phyloP scores from a whole-genome alignment of 1,140 invertebrate genomes.

The Aphelenchoides fujianensis region DNA sequence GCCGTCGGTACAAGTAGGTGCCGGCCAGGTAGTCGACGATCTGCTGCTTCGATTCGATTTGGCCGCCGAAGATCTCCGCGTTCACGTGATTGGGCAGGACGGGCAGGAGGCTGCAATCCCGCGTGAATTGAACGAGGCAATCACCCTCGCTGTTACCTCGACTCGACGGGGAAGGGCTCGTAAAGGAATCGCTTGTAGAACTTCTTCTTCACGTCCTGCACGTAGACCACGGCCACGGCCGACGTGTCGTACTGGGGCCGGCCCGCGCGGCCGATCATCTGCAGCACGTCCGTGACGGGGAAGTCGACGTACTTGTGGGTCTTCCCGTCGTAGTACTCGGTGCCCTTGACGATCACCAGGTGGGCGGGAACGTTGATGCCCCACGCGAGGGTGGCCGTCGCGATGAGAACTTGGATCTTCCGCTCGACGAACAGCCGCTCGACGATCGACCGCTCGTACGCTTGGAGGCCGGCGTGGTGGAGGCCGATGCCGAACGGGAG shows the following conservation, averaged over 20 bases:
- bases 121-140: constrained; percentile 15
- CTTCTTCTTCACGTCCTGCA: constrained; percentile 96
- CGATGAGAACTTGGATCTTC: constrained; percentile 96
- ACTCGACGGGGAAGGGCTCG: constrained; percentile 98
- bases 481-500: constrained; percentile 95
- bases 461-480: constrained; percentile 80
- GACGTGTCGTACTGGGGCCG: constrained; percentile 90
- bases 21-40: constrained; percentile 94
- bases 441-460: constrained; percentile 76
- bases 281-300: constrained; percentile 91
- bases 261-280: constrained; percentile 98
- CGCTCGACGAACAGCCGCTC: constrained; percentile 93
- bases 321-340: constrained; percentile 97
- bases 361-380: constrained; percentile 97
- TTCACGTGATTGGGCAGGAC: constrained; percentile 94
- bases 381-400: constrained; percentile 95
- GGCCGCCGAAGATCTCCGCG: constrained; percentile 91
- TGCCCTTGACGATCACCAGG: constrained; percentile 76
- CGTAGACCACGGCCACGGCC: constrained; percentile 90
- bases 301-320: constrained; percentile 94
- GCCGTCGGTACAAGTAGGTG: constrained; percentile 92
- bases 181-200: constrained; percentile 99
- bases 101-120: constrained; percentile 71
- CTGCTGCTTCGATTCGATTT: constrained; percentile 84
- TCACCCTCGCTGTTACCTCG: constrained; percentile 67